Evolutionary conservation across 92 coral and sea anemone species (phyloP).

Genomic region (Heliopora coerulea): DNA sequence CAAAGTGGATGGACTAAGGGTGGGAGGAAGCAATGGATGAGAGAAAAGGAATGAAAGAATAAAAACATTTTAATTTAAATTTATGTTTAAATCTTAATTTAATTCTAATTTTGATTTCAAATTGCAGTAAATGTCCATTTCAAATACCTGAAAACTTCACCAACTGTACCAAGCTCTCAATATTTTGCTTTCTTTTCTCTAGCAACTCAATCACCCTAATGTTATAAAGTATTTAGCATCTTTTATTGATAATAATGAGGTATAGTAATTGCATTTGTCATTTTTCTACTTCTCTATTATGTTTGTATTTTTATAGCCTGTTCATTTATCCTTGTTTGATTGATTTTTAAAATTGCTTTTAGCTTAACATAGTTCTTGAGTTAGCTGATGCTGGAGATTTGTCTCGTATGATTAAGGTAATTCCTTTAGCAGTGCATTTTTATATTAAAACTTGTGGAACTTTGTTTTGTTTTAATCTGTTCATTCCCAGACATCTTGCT

Average conservation of each 20-base stretch:
- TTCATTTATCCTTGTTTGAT: too few species aligned
- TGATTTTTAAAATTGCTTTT: background rate
- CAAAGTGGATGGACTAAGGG: background rate
- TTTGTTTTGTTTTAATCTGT: too few species aligned
- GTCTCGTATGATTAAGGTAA: conserved; percentile 96
- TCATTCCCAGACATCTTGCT: too few species aligned
- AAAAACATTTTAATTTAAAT: too few species aligned
- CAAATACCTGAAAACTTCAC: too few species aligned
- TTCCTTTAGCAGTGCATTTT: too few species aligned
- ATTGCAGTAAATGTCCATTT: too few species aligned
- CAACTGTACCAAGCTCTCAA: too few species aligned
- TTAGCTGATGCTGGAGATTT: conserved; percentile 98
- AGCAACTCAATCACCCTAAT: conserved; percentile 93
- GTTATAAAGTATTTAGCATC: conserved; percentile 95
- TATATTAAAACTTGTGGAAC: too few species aligned
- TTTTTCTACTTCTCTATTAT: background rate
- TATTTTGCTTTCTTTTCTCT: conserved; percentile 1
- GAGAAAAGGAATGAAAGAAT: background rate
- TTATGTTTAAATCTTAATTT: too few species aligned
- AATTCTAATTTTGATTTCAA: too few species aligned
- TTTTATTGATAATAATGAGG: conserved; percentile 96
- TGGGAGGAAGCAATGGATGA: background rate
- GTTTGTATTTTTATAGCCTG: background rate
- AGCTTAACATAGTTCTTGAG: conserved; percentile 92
- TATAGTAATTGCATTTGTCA: background rate